These are phyloP conservation scores for Tetramorium alpestre DNA, from an alignment of 1,140 invertebrate genomes.

Conservation along the genomic window DNA sequence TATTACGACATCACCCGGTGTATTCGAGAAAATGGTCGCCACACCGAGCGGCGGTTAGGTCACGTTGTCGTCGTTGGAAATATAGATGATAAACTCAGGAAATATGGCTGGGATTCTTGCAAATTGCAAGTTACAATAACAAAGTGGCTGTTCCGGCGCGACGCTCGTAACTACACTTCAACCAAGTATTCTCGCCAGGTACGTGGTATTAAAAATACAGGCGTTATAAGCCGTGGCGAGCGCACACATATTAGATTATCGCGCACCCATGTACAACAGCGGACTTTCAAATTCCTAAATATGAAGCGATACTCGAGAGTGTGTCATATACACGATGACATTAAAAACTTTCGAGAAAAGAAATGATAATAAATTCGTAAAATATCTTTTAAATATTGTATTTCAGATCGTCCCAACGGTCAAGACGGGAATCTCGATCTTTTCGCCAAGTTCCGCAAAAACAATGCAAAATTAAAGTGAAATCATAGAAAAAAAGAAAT, in stretches of 20 bases:
- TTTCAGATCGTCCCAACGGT: background rate
- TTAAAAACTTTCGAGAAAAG: background rate
- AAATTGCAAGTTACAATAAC: slow-evolving; percentile 59
- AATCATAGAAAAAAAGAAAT: background rate
- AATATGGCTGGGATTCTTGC: slow-evolving; percentile 51
- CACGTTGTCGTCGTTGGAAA: background rate
- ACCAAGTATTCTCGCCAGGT: slow-evolving; percentile 8
- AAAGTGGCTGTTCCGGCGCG: slow-evolving; percentile 47
- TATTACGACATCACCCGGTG: slow-evolving; percentile 9
- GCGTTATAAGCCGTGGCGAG: background rate
- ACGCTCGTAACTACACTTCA: slow-evolving; percentile 23
- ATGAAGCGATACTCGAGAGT: background rate
- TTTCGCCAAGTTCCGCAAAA: background rate
- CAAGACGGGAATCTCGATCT: background rate
- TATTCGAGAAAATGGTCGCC: slow-evolving; percentile 28
- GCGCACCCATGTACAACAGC: background rate
- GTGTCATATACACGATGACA: too few species aligned
- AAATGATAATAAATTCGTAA: background rate
- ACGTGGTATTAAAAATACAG: slow-evolving; percentile 42
- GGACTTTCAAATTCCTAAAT: background rate
- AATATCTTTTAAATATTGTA: background rate
- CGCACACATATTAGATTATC: background rate
- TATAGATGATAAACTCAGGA: slow-evolving; percentile 50
- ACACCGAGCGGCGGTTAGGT: background rate
- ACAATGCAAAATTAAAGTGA: background rate